Conservation (phyloP, 2,797 vertebrate genomes). For the Neosilurus hyrtlii region DNA sequence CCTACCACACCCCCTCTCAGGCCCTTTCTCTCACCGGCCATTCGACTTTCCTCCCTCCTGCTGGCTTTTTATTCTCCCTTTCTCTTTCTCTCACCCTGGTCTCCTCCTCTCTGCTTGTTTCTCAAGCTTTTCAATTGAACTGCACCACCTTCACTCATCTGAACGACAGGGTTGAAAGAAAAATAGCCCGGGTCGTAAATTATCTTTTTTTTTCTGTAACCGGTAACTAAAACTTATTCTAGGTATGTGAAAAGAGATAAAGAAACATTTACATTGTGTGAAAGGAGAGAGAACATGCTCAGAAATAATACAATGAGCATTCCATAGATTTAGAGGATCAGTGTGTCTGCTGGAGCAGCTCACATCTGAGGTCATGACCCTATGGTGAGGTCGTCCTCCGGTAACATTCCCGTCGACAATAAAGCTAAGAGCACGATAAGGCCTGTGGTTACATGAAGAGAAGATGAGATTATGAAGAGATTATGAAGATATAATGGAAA, state of each 20-base stretch:
- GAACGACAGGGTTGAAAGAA: constrained; percentile 8
- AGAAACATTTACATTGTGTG: background rate
- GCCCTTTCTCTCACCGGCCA: constrained; percentile 73
- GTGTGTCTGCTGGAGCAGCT: constrained; percentile 20
- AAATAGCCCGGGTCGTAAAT: constrained; percentile 13
- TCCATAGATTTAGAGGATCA: constrained; percentile 14
- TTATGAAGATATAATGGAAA: constrained; percentile 10
- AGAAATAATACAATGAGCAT: constrained; percentile 5
- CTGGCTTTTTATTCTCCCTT: constrained; percentile 57
- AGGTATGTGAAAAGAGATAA: constrained; percentile 15
- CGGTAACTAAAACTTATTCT: background rate
- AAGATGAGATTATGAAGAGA: constrained; percentile 25
- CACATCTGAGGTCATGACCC: constrained; percentile 43
- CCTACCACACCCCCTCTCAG: constrained; percentile 68
- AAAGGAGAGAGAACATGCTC: constrained; percentile 15
- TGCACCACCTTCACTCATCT: constrained; percentile 19
- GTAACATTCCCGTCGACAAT: constrained; percentile 31
- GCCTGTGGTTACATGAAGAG: background rate
- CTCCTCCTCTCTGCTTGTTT: constrained; percentile 43
- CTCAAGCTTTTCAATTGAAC: constrained; percentile 36
- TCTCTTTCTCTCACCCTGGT: constrained; percentile 55
- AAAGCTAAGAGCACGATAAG: constrained; percentile 10
- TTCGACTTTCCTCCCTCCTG: constrained; percentile 63
- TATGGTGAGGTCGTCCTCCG: constrained; percentile 29
- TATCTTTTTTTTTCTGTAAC: background rate